Percentiles rank a stretch among this genome's conserved stretches.
Evolutionary conservation across 1,140 invertebrate genomes (phyloP).

Genomic region (Achatina immaculata): DNA sequence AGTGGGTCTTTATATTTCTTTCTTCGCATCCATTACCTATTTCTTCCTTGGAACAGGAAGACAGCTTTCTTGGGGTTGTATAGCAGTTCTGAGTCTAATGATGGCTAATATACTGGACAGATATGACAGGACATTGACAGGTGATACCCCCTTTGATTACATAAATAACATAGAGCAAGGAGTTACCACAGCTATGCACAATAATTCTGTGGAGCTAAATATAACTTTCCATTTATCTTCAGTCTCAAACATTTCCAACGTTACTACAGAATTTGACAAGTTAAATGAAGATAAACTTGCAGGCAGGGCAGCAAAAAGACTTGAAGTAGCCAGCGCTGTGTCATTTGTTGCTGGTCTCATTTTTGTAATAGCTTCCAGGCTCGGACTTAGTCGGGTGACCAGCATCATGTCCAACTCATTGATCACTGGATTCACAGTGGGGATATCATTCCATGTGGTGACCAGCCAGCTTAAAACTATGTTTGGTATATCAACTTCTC

Average conservation of each 20-base stretch:
- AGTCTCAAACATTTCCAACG: not conserved
- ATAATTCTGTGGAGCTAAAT: not conserved
- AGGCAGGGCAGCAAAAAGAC: slow-evolving; percentile 3
- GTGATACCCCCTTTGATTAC: too few species aligned
- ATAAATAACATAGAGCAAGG: not conserved
- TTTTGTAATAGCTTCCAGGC: slow-evolving; percentile 67
- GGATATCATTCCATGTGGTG: slow-evolving; percentile 71
- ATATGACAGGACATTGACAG: slow-evolving; percentile 27
- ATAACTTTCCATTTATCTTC: not conserved
- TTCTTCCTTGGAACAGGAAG: slow-evolving; percentile 90
- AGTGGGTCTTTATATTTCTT: slow-evolving; percentile 93
- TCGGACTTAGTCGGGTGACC: slow-evolving; percentile 68
- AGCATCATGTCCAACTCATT: slow-evolving; percentile 71
- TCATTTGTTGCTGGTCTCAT: slow-evolving; percentile 42
- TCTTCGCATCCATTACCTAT: slow-evolving; percentile 92
- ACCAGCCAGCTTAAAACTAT: slow-evolving; percentile 70
- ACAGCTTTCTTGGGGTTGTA: slow-evolving; percentile 89
- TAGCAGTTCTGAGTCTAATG: slow-evolving; percentile 70
- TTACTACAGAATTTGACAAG: too few species aligned
- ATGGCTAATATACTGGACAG: slow-evolving; percentile 65
- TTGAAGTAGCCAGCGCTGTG: slow-evolving; percentile 45
- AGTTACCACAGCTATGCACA: not conserved
- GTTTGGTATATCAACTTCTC: slow-evolving; percentile 62
- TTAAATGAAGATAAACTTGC: too few species aligned
- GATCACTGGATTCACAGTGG: slow-evolving; percentile 72